Evolutionary conservation across 2,888 invertebrate species (phyloP).

Genomic region (Drosophila sordidapex): DNA sequence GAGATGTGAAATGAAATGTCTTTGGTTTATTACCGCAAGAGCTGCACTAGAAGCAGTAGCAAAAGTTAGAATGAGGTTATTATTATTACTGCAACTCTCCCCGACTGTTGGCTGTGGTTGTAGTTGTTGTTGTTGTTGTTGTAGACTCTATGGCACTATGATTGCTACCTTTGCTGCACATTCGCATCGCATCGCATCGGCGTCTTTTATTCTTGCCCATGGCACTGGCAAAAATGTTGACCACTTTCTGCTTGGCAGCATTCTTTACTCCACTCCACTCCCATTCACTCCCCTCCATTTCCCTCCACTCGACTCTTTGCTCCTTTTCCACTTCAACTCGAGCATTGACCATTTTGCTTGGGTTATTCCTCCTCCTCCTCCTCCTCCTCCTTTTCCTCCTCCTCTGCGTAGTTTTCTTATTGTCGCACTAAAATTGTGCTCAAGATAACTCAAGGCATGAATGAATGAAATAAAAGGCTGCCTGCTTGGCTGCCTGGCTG

Average conservation of each 20-base stretch:
- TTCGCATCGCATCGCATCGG: constrained; percentile 43
- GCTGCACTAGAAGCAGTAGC: constrained; percentile 30
- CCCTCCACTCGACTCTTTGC: constrained; percentile 17
- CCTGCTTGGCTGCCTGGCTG: constrained; percentile 23
- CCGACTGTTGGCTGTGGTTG: constrained; percentile 28
- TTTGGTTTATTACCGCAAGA: constrained; percentile 67
- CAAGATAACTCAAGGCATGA: constrained; percentile 64
- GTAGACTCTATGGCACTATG: constrained; percentile 59
- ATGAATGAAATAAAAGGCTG: constrained; percentile 44
- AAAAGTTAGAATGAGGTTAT: constrained; percentile 63
- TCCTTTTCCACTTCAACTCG: constrained; percentile 17
- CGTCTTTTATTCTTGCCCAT: constrained; percentile 76
- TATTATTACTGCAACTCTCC: constrained; percentile 55
- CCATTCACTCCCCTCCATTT: neutral
- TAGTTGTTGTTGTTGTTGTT: constrained; percentile 22
- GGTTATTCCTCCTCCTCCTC: constrained; percentile 12
- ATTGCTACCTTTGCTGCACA: constrained; percentile 67
- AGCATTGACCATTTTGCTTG: constrained; percentile 37
- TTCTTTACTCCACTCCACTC: constrained; percentile 48
- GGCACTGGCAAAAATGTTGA: constrained; percentile 77
- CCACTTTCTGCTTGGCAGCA: constrained; percentile 74
- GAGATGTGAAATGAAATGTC: constrained; percentile 62
- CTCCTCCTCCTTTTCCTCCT: constrained; percentile 12
- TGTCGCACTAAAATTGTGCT: constrained; percentile 67
- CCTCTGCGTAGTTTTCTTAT: constrained; percentile 32